phyloP scores from a whole-genome alignment of 92 coral and sea anemone species.

The Montipora capitata region DNA sequence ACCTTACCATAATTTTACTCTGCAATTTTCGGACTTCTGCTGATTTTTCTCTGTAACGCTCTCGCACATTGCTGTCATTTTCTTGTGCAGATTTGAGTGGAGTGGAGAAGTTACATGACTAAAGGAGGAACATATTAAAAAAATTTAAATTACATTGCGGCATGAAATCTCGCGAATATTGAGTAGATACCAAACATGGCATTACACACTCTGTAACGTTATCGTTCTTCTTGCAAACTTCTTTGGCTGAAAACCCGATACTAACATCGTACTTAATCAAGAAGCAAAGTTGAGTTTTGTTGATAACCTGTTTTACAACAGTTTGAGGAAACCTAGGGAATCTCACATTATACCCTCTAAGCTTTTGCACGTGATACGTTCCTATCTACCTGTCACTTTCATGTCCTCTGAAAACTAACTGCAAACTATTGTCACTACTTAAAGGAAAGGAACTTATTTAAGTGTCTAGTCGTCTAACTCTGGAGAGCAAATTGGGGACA shows the following conservation, averaged over 20 bases:
- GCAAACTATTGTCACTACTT: neutral
- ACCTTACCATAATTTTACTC: conserved; percentile 87
- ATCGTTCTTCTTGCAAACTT: too few relatives aligned
- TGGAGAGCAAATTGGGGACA: too few relatives aligned
- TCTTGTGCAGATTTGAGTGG: conserved; percentile 13
- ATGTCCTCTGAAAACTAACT: neutral
- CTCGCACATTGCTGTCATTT: conserved; percentile 77
- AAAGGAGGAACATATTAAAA: too few relatives aligned
- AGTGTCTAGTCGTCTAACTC: too few relatives aligned
- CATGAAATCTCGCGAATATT: too few relatives aligned
- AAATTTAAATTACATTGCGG: too few relatives aligned
- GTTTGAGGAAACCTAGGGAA: neutral
- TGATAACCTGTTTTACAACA: neutral
- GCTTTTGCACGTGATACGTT: neutral
- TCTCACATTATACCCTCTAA: neutral
- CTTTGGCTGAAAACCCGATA: too few relatives aligned
- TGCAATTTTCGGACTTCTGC: conserved; percentile 90
- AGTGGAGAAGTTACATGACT: conserved; percentile 5
- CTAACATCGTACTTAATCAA: too few relatives aligned
- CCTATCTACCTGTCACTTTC: neutral
- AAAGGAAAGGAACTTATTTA: too few relatives aligned
- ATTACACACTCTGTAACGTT: neutral
- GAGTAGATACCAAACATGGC: too few relatives aligned
- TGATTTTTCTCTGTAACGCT: conserved; percentile 85
- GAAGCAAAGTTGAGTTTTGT: neutral